Conservation (phyloP, 2,797 vertebrate species). For the Myripristis jacobus region DNA sequence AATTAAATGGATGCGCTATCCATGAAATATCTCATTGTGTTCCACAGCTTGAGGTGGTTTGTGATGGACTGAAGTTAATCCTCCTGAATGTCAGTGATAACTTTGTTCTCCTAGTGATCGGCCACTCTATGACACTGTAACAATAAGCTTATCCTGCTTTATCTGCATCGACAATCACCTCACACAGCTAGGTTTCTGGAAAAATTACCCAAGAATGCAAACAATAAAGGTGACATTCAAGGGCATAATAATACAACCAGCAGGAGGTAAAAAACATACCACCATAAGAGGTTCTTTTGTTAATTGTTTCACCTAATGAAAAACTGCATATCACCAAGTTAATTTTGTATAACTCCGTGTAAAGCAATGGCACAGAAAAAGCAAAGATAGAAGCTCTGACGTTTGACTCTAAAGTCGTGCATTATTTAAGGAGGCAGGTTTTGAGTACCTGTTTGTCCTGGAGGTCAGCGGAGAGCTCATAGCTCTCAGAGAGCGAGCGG, state of each 20-base stretch:
- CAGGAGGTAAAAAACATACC: too few relatives aligned
- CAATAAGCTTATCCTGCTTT: not conserved
- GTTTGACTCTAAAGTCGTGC: not conserved
- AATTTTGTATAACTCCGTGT: not conserved
- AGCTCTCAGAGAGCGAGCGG: constrained; percentile 96
- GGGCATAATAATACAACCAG: not conserved
- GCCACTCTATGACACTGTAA: not conserved
- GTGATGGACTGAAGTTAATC: constrained; percentile 1
- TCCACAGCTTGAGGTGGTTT: constrained; percentile 11
- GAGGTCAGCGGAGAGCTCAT: constrained; percentile 98
- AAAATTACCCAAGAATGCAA: not conserved
- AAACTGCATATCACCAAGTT: not conserved
- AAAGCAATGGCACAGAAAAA: not conserved
- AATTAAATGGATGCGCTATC: not conserved
- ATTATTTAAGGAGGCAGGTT: not conserved
- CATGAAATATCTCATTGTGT: constrained; percentile 13
- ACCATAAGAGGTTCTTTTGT: not conserved
- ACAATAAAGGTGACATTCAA: not conserved
- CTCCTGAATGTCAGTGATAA: constrained; percentile 4
- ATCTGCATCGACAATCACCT: constrained; percentile 1
- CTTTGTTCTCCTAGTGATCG: not conserved
- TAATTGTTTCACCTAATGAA: not conserved
- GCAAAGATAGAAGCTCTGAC: not conserved
- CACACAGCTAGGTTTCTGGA: constrained; percentile 4
- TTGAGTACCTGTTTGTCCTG: constrained; percentile 95